These are phyloP conservation scores for Rhincodon typus DNA, from an alignment of 2,797 vertebrate genomes.

Conservation along the genomic window DNA sequence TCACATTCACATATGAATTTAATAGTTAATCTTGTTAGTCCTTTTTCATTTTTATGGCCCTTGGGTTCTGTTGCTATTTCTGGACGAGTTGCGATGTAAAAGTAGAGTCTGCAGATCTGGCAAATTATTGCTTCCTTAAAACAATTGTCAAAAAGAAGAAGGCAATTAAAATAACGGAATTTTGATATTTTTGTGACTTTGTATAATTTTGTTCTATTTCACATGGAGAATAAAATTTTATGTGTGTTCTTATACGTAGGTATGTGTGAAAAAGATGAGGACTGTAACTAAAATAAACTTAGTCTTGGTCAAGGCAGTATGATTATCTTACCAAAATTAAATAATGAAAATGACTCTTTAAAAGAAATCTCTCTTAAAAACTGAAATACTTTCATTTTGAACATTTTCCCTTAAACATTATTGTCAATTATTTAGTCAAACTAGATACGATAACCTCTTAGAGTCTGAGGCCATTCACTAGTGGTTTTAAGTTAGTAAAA, in stretches of 20 bases:
- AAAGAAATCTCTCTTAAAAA: neutral
- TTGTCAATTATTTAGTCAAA: constrained; percentile 3
- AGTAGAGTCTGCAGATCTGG: neutral
- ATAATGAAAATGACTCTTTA: neutral
- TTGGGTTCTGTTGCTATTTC: constrained; percentile 25
- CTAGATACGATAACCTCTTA: neutral
- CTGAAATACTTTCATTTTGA: neutral
- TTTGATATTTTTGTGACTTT: neutral
- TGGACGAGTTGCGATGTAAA: constrained; percentile 2
- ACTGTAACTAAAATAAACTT: neutral
- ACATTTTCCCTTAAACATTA: neutral
- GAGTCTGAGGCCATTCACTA: no score
- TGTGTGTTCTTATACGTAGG: neutral
- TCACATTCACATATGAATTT: neutral
- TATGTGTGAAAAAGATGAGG: neutral
- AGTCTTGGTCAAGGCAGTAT: neutral
- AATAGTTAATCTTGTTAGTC: neutral
- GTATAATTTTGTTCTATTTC: neutral
- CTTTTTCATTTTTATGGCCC: neutral
- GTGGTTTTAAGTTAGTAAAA: neutral
- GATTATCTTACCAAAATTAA: constrained; percentile 17
- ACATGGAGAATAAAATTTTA: neutral
- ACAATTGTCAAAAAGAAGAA: neutral
- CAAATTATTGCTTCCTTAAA: neutral
- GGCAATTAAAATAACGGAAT: neutral